phyloP scores from a whole-genome alignment of 2,797 vertebrate genomes.

The Brachyalestes nurse region DNA sequence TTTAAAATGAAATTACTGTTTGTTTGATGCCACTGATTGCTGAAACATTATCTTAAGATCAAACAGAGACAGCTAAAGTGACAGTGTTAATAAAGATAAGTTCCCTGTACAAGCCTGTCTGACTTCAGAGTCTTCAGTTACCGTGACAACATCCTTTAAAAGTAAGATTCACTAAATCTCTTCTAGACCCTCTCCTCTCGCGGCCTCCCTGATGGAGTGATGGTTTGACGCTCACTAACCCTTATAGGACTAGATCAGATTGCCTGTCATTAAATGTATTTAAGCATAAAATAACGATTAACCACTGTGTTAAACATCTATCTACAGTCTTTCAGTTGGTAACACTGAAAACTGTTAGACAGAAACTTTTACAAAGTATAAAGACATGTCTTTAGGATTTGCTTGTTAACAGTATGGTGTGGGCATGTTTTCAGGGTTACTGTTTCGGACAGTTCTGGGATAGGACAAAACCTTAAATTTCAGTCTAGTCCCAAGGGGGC shows the following conservation, averaged over 20 bases:
- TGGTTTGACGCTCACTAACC: background rate
- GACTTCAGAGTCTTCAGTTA: background rate
- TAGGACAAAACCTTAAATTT: too few relatives aligned
- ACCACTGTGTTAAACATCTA: background rate
- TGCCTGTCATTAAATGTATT: background rate
- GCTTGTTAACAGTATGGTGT: background rate
- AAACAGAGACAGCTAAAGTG: background rate
- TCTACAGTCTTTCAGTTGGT: background rate
- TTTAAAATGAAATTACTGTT: background rate
- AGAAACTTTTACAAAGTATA: background rate
- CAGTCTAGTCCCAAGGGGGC: too few relatives aligned
- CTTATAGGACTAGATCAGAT: background rate
- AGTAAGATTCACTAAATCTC: background rate
- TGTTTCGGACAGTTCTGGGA: too few relatives aligned
- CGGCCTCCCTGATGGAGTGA: background rate
- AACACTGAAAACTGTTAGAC: background rate
- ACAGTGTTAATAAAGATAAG: background rate
- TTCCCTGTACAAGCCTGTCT: background rate
- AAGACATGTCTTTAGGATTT: too few relatives aligned
- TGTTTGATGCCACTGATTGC: background rate
- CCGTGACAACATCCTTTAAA: background rate
- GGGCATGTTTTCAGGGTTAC: too few relatives aligned
- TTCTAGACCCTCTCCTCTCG: background rate
- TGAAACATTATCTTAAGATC: background rate
- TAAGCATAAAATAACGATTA: conserved; percentile 8